These are phyloP conservation scores for Ariolimax columbianus DNA, from an alignment of 2,888 invertebrate species.

Conservation along the genomic window DNA sequence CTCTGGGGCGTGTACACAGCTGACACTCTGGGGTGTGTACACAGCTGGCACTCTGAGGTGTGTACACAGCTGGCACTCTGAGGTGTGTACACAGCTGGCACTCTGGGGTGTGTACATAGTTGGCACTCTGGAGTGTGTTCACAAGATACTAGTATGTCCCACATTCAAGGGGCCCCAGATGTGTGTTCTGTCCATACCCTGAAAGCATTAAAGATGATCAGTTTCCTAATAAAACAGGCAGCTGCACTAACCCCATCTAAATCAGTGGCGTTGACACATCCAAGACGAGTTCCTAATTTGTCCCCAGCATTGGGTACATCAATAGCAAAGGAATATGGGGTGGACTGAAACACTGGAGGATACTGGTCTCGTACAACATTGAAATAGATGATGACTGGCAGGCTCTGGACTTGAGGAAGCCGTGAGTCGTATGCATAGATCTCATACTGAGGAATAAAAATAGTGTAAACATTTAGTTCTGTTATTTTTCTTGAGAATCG, in stretches of 20 bases:
- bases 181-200: no score
- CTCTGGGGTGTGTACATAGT: no score
- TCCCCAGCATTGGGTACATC: constrained; percentile 58
- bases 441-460: constrained; percentile 60
- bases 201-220: no score
- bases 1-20: no score
- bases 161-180: no score
- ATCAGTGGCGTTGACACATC: constrained; percentile 88
- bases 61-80: no score
- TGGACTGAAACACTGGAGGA: constrained; percentile 60
- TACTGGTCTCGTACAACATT: constrained; percentile 66
- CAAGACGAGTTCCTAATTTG: constrained; percentile 82
- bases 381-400: constrained; percentile 63
- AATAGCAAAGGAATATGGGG: constrained; percentile 59
- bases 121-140: no score
- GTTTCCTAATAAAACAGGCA: background rate
- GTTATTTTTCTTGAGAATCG: no score
- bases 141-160: no score
- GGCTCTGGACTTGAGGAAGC: constrained; percentile 60
- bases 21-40: no score
- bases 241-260: constrained; percentile 86
- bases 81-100: no score
- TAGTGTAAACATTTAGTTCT: background rate
- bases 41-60: no score
- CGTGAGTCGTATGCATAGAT: constrained; percentile 69